Percentiles rank a stretch among this genome's conserved stretches.
These are phyloP conservation scores for Paracentrotus lividus DNA, from an alignment of 53 echinoderm and acorn worm genomes.

Conservation along the genomic window DNA sequence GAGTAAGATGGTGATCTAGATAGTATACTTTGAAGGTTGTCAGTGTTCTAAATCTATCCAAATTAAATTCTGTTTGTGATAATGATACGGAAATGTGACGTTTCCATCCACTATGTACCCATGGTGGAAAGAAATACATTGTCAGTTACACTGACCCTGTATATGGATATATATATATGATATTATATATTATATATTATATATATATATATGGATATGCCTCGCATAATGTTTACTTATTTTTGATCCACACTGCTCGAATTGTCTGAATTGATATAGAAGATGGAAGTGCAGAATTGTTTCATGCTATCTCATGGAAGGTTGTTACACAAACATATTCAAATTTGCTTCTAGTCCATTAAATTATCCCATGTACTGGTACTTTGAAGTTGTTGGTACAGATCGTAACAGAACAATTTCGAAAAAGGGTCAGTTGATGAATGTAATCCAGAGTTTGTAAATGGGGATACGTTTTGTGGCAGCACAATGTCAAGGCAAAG, in stretches of 20 bases:
- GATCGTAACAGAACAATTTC: neutral
- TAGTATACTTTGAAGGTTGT: neutral
- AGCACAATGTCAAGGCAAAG: no score
- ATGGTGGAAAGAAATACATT: neutral
- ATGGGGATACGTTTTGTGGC: no score
- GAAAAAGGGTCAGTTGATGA: no score
- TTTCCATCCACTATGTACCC: neutral
- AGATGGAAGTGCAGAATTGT: neutral
- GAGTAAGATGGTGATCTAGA: no score
- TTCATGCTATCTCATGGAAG: neutral
- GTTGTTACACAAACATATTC: neutral
- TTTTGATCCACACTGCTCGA: neutral
- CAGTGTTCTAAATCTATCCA: neutral
- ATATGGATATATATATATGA: neutral
- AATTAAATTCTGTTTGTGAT: neutral
- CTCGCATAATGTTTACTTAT: neutral
- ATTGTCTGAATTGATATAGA: neutral
- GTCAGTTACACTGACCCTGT: neutral
- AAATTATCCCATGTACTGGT: neutral
- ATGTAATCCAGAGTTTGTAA: no score
- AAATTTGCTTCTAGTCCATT: neutral
- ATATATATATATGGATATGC: neutral
- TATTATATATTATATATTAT: no score
- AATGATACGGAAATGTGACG: neutral
- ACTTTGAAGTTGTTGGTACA: neutral